Percentiles rank a stretch among this genome's conserved stretches.
These are phyloP conservation scores for Danio tinwini DNA, from an alignment of 2,797 vertebrate species.

Conservation along the genomic window DNA sequence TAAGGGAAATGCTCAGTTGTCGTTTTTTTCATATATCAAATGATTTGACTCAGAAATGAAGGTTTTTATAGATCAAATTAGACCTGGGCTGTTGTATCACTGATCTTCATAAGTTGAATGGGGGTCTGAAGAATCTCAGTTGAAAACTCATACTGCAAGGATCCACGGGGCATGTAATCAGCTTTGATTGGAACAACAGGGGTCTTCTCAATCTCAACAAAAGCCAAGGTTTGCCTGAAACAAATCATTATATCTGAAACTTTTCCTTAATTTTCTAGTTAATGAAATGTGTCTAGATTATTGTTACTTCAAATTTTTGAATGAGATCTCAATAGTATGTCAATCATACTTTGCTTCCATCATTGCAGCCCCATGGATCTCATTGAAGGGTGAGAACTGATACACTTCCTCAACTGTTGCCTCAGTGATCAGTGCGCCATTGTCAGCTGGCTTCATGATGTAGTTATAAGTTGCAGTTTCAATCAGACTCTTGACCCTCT, in stretches of 20 bases:
- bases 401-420: constrained; percentile 79
- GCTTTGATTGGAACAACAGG: constrained; percentile 58
- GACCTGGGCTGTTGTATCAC: constrained; percentile 75
- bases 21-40: background rate
- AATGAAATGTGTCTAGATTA: background rate
- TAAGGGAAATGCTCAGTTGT: background rate
- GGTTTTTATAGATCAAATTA: background rate
- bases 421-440: constrained; percentile 76
- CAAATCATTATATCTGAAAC: constrained; percentile 3
- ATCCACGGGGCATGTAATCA: constrained; percentile 78
- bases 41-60: background rate
- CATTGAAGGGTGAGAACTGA: constrained; percentile 82
- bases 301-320: background rate
- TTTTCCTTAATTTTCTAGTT: no score
- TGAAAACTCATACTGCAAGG: constrained; percentile 78
- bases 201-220: constrained; percentile 65
- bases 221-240: constrained; percentile 79
- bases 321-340: background rate
- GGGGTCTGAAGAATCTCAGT: constrained; percentile 78
- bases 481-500: constrained; percentile 78
- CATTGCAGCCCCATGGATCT: constrained; percentile 78
- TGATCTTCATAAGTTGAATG: constrained; percentile 69
- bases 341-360: constrained; percentile 83
- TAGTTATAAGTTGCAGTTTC: constrained; percentile 79
- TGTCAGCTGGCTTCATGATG: constrained; percentile 74